A percentile compares a stretch with the other conserved stretches of the same genome.
phyloP scores from a whole-genome alignment of 53 echinoderm and acorn worm species.

The Zoroaster sp. region DNA sequence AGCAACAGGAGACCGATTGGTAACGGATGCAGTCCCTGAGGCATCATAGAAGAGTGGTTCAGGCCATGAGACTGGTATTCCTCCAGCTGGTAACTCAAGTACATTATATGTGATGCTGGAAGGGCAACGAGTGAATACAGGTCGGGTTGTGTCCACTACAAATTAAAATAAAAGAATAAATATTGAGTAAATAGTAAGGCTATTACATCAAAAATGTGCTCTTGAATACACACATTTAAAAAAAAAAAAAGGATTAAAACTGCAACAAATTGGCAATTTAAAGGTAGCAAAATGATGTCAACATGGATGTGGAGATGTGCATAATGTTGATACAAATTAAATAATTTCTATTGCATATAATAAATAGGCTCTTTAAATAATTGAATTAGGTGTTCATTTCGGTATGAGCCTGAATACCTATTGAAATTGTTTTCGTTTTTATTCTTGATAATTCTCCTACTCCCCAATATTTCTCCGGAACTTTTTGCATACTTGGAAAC shows the following conservation, averaged over 20 bases:
- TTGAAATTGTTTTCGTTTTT: no score
- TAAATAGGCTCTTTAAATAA: no score
- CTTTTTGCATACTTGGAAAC: no score
- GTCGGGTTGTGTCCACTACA: slow-evolving; percentile 9
- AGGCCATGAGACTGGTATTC: background rate
- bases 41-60: background rate
- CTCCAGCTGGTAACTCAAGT: background rate
- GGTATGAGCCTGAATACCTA: no score
- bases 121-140: background rate
- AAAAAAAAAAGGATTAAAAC: background rate
- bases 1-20: background rate
- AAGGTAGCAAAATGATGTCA: no score
- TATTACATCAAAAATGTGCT: background rate
- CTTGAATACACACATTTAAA: background rate
- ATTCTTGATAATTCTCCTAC: no score
- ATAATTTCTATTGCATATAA: no score
- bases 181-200: background rate
- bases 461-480: no score
- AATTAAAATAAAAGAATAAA: background rate
- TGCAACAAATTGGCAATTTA: background rate
- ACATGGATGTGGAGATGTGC: no score
- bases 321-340: no score
- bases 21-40: background rate
- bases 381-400: no score
- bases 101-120: background rate